phyloP scores from a whole-genome alignment of 2,888 invertebrate species.

The Thysanoteuthis rhombus region DNA sequence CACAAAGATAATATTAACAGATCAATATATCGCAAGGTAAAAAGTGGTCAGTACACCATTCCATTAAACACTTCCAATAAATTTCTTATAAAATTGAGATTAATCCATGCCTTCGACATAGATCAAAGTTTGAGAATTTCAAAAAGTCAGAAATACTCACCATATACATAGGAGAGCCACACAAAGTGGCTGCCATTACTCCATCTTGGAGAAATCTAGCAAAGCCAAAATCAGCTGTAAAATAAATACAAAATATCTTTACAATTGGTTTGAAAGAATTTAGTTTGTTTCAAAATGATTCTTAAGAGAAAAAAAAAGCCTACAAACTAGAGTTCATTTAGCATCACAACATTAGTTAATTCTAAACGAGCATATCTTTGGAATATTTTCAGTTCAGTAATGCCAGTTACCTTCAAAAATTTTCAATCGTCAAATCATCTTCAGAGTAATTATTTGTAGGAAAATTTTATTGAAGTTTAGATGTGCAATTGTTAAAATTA shows the following conservation, averaged over 20 bases:
- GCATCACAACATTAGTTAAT: too few species aligned
- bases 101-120: background rate
- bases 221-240: constrained; percentile 96
- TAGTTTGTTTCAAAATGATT: background rate
- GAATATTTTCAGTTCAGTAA: background rate
- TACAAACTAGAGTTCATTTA: too few species aligned
- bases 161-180: constrained; percentile 99
- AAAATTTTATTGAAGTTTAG: background rate
- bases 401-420: background rate
- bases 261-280: background rate
- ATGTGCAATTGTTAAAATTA: background rate
- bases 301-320: background rate
- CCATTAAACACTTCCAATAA: background rate
- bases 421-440: background rate
- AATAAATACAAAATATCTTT: background rate
- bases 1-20: background rate
- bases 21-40: too few species aligned
- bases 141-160: constrained; percentile 70
- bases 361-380: too few species aligned
- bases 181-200: constrained; percentile 98
- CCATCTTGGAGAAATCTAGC: constrained; percentile 98
- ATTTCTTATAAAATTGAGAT: background rate
- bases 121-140: too few species aligned
- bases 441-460: background rate
- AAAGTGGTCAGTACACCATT: too few species aligned